phyloP scores from a whole-genome alignment of 2,113 vertebrate genomes.

The Dipodomys spectabilis region DNA sequence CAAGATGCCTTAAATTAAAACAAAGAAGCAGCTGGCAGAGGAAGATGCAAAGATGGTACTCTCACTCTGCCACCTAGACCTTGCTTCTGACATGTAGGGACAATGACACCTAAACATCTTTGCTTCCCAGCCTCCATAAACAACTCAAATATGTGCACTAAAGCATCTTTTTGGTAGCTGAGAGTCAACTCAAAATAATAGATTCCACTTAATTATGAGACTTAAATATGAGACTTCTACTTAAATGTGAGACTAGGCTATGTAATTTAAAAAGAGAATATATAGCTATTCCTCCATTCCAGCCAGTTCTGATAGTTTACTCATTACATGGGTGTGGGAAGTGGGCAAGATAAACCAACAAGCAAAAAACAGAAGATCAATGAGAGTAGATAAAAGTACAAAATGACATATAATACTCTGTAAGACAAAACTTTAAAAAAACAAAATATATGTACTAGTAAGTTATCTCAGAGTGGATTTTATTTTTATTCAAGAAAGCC shows the following conservation, averaged over 20 bases:
- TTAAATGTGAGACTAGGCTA: slow-evolving; percentile 9
- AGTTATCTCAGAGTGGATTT: no score
- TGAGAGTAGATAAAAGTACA: background rate
- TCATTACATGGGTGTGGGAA: background rate
- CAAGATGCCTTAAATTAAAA: slow-evolving; percentile 60
- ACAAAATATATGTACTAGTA: background rate
- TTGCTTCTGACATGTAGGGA: background rate
- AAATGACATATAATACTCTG: background rate
- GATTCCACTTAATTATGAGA: background rate
- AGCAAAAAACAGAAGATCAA: slow-evolving; percentile 2
- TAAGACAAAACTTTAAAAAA: slow-evolving; percentile 33
- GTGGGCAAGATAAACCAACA: background rate
- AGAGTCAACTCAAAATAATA: slow-evolving; percentile 52
- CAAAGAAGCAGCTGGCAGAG: slow-evolving; percentile 53
- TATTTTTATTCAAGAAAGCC: no score
- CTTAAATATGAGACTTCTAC: background rate
- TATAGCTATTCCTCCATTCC: background rate
- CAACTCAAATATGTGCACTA: slow-evolving; percentile 50
- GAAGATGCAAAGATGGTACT: slow-evolving; percentile 4
- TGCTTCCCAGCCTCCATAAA: background rate
- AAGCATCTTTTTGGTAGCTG: background rate
- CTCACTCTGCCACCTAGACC: background rate
- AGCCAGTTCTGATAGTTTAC: background rate
- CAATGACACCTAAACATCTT: background rate
- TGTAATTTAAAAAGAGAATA: slow-evolving; percentile 24